Percentiles rank a stretch among this genome's conserved stretches.
phyloP scores from a whole-genome alignment of 2,113 vertebrate species.

The Taxidea taxus region DNA sequence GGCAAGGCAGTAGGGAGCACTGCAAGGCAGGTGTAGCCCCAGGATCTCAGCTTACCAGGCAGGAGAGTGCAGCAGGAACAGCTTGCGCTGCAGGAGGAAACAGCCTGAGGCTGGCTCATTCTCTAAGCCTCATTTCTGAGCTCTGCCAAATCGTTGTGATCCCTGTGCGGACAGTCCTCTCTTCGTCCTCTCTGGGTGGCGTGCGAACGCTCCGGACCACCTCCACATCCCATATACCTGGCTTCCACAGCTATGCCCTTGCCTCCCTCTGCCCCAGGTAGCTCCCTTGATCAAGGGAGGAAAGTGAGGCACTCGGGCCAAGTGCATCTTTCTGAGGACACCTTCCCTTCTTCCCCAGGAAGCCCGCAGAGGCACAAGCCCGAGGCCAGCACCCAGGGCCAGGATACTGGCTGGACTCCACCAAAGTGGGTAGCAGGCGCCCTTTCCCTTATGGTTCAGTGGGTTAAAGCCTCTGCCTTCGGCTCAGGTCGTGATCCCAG shows the following conservation, averaged over 20 bases:
- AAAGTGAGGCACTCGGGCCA: background rate
- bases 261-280: background rate
- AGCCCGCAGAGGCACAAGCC: background rate
- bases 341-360: fast-evolving
- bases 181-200: no score
- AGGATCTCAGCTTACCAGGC: background rate
- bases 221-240: fast-evolving
- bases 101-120: background rate
- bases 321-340: background rate
- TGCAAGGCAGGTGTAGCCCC: fast-evolving
- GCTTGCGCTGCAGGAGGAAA: background rate
- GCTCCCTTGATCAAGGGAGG: background rate
- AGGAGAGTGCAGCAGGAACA: background rate
- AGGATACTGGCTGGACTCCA: no score
- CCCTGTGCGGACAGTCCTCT: background rate
- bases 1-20: background rate
- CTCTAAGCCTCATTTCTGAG: background rate
- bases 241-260: background rate
- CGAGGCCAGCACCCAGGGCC: background rate
- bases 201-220: background rate
- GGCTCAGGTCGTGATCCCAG: no score
- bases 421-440: fast-evolving
- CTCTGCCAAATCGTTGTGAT: fast-evolving
- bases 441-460: fast-evolving
- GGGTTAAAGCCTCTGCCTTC: no score